Percentiles rank a stretch among this genome's conserved stretches.
These are phyloP conservation scores for Zophobas morio DNA, from an alignment of 1,140 invertebrate genomes.

Conservation along the genomic window DNA sequence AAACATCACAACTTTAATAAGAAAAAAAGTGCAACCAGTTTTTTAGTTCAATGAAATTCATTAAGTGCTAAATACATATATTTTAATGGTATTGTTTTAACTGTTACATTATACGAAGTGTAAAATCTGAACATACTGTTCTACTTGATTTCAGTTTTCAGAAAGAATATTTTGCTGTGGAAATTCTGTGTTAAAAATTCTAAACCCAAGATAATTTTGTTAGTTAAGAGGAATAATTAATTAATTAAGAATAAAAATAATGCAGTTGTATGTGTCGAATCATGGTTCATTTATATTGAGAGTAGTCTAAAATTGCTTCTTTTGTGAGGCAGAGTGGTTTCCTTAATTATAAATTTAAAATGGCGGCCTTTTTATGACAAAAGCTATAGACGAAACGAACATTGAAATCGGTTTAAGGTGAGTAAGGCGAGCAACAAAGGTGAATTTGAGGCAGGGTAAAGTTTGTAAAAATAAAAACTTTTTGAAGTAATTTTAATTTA, in stretches of 20 bases:
- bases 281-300: too few relatives aligned
- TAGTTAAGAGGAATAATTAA: background rate
- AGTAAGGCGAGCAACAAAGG: constrained; percentile 33
- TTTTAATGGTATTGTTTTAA: too few relatives aligned
- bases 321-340: background rate
- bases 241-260: background rate
- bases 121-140: too few relatives aligned
- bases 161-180: too few relatives aligned
- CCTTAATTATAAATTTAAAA: constrained; percentile 20
- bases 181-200: background rate
- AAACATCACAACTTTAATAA: too few relatives aligned
- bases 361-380: constrained; percentile 31
- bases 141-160: too few relatives aligned
- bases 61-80: too few relatives aligned
- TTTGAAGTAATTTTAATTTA: constrained; percentile 62
- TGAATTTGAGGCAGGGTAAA: constrained; percentile 22
- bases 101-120: too few relatives aligned
- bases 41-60: too few relatives aligned
- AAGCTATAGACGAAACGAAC: constrained; percentile 15
- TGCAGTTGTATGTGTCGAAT: background rate
- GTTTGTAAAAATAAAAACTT: constrained; percentile 56
- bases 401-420: constrained; percentile 34
- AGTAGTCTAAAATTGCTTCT: background rate
- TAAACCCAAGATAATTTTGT: background rate
- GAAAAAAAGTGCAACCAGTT: too few relatives aligned